Conservation (phyloP, 2,113 vertebrate species). For the Trochalopteron elliotii region DNA sequence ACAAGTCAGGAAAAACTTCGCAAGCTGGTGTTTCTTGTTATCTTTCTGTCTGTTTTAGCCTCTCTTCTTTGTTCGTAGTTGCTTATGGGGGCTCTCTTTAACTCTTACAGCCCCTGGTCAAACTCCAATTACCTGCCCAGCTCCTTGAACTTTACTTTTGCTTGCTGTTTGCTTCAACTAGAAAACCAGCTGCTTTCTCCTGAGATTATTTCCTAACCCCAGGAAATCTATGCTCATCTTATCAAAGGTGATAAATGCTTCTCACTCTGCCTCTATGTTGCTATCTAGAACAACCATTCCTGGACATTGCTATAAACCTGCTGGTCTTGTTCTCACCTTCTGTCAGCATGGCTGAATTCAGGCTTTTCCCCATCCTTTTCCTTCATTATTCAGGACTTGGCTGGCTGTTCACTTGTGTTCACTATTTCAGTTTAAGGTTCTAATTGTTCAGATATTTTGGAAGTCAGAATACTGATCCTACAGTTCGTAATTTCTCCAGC, state of each 20-base stretch:
- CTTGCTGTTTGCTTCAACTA: not conserved
- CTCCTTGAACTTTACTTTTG: not conserved
- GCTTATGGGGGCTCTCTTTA: not conserved
- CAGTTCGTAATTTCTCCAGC: not conserved
- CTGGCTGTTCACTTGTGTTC: not conserved
- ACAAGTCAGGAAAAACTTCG: not conserved
- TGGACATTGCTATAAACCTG: not conserved
- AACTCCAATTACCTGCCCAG: not conserved
- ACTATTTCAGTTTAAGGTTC: not conserved
- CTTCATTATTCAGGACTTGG: not conserved
- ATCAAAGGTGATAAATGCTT: conserved; percentile 10
- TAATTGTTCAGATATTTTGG: not conserved
- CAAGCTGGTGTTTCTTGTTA: not conserved
- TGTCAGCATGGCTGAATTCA: not conserved
- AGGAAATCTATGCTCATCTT: not conserved
- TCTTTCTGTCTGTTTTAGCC: not conserved
- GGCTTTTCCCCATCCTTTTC: not conserved
- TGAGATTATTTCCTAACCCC: conserved; percentile 7
- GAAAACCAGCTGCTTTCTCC: not conserved
- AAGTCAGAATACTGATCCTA: not conserved
- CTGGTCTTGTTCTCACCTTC: not conserved
- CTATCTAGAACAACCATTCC: not conserved
- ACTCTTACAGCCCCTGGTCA: not conserved
- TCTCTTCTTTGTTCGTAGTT: not conserved
- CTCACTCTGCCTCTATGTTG: not conserved